Conservation (phyloP, 1,140 invertebrate species). For the Cataglyphis hispanica region DNA sequence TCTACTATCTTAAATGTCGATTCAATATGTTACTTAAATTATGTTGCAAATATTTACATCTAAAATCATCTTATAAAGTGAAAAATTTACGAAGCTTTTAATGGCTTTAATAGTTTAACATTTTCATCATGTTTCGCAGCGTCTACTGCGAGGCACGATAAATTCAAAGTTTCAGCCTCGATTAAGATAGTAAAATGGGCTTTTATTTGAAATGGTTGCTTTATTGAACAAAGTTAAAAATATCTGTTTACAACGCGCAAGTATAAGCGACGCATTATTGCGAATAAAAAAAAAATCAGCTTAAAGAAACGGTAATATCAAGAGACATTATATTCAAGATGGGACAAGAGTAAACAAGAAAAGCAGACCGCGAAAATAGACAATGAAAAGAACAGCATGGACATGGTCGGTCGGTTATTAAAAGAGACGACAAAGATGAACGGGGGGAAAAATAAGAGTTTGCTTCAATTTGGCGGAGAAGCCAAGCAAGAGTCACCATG, state of each 20-base stretch:
- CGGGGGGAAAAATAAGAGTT: conserved; percentile 68
- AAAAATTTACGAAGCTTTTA: conserved; percentile 40
- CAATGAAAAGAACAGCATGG: not conserved
- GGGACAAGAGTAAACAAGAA: conserved; percentile 9
- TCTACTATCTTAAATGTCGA: not conserved
- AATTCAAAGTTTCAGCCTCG: conserved; percentile 32
- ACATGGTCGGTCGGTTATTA: conserved; percentile 13
- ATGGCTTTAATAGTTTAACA: conserved; percentile 51
- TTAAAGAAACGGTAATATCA: conserved; percentile 30
- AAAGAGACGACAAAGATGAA: not conserved
- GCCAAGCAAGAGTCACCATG: conserved; percentile 34
- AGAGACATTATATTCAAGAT: conserved; percentile 6
- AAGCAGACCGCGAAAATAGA: not conserved
- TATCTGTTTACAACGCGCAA: not conserved
- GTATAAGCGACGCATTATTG: not conserved
- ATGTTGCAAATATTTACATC: conserved; percentile 1
- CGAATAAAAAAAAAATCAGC: conserved; percentile 1
- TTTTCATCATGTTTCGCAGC: conserved; percentile 29
- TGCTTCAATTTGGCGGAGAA: conserved; percentile 75
- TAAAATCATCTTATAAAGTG: not conserved
- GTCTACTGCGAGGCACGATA: not conserved
- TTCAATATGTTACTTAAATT: not conserved
- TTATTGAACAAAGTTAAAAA: conserved; percentile 52
- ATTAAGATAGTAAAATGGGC: conserved; percentile 24
- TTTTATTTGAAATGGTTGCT: conserved; percentile 31